A percentile compares a stretch with the other conserved stretches of the same genome.
phyloP scores from a whole-genome alignment of 2,113 vertebrate genomes.

The Sceloporus undulatus region DNA sequence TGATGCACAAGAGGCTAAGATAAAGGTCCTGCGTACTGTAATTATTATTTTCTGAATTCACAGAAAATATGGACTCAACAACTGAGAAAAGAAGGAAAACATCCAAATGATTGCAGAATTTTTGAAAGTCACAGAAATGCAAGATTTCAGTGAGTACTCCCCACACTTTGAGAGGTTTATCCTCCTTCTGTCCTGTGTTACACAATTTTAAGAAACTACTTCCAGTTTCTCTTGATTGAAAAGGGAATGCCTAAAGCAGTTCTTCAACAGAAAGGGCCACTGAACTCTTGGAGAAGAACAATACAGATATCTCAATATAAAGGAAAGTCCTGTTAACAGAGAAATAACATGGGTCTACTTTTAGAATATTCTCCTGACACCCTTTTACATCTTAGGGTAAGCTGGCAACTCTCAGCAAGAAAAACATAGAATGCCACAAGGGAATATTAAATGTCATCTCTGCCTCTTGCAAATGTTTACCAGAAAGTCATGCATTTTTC shows the following conservation, averaged over 20 bases:
- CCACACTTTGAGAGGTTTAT: not conserved
- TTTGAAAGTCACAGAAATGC: not conserved
- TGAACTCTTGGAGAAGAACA: not conserved
- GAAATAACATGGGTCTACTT: not conserved
- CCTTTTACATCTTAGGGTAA: not conserved
- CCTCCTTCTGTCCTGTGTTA: not conserved
- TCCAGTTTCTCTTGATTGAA: not conserved
- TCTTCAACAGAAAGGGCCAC: not conserved
- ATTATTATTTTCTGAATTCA: not conserved
- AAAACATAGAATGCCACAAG: slow-evolving; percentile 48
- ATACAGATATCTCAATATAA: not conserved
- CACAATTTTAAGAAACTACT: not conserved
- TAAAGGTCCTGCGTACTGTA: too few relatives aligned
- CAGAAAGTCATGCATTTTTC: slow-evolving; percentile 82
- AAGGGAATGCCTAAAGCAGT: not conserved
- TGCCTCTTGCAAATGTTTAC: slow-evolving; percentile 66
- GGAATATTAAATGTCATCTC: slow-evolving; percentile 66
- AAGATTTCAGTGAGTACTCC: not conserved
- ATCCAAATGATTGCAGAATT: not conserved
- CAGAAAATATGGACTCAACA: not conserved
- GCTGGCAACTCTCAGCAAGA: slow-evolving; percentile 24
- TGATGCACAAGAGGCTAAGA: not conserved
- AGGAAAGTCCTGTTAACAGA: not conserved
- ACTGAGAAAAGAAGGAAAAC: not conserved
- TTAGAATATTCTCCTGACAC: slow-evolving; percentile 2